Base-by-base conservation (phyloP, 2,797 vertebrate genomes). In the Novumbra hubbsi region DNA sequence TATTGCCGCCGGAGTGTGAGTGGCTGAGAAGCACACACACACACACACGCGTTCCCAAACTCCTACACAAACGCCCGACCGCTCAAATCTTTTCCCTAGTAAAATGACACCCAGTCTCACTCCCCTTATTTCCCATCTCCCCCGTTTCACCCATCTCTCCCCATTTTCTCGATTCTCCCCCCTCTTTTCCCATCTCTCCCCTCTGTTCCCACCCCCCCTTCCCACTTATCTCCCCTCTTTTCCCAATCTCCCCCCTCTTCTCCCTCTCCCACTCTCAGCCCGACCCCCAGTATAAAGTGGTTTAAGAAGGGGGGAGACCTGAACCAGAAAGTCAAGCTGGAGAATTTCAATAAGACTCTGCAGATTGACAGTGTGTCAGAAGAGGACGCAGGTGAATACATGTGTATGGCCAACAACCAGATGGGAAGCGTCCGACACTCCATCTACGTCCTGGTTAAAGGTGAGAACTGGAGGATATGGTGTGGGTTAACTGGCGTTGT, bases 1-100 rank as follows among this genome's bases (percentile, higher is more conserved):
- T 87, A 98, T 99, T 6, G 97, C 96, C 68, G 96, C 97, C 0
- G 98, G 98, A 88, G 94, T 98, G 98, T 99, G 92, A 69, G 98
- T 93, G 86, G 7, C 41, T 12, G 41, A 5, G 38, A 73, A 11
- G 5, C 1, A 62, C 28, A 45, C 28, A n/a, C n/a, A 24, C 24
- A 50, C 9, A 65, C 41, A 73, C 71, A 32, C 21, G n/a, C 32
- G 24, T 16, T 30, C 57, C 3, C 7, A 19, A 19, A 17, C 57
- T 24, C 57, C 2, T 28, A 5, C 27, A 11, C 62, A 9, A 9
- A 14, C 24, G 1, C 62, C 11, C 62, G 1, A 11, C 6, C 27
- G 2, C 21, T 1, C 24, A 12, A 15, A 17, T n/a, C 1, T 14
- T 7, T n/a, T 6, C 12, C 3, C 45, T 3, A 7, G 21, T 16